Evolutionary conservation across 2,113 vertebrate genomes (phyloP).

Genomic region (Arizona elegans): DNA sequence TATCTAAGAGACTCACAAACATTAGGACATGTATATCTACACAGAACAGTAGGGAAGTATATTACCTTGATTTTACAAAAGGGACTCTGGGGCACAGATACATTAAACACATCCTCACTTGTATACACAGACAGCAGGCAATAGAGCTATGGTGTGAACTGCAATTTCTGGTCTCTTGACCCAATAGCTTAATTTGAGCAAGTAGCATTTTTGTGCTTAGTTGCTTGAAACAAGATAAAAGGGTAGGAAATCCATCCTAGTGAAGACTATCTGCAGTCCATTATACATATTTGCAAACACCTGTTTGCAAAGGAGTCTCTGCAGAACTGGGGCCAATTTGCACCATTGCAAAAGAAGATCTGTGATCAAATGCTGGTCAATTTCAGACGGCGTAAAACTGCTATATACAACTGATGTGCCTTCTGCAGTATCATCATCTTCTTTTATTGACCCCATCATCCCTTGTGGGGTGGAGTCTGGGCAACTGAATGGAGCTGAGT

Average conservation of each 20-base stretch:
- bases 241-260: not conserved
- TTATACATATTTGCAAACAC: not conserved
- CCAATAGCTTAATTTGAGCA: not conserved
- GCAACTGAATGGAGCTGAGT: no score
- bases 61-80: not conserved
- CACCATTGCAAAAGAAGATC: not conserved
- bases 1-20: constrained; percentile 21
- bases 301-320: not conserved
- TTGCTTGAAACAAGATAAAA: not conserved
- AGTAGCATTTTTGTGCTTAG: not conserved
- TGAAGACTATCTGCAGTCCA: not conserved
- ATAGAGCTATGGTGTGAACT: not conserved
- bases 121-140: not conserved
- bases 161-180: not conserved
- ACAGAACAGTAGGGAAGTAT: not conserved
- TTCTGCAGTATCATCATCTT: no score
- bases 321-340: not conserved
- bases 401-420: not conserved
- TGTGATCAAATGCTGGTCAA: not conserved
- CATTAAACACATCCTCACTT: not conserved
- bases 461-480: no score
- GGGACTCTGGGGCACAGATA: not conserved
- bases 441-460: no score
- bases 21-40: constrained; percentile 23
- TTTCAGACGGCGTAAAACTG: not conserved